Evolutionary conservation across 2,113 vertebrate genomes (phyloP), one percentile per base, ranked within the genome.

Genomic region (Notarius lentiginosus): DNA sequence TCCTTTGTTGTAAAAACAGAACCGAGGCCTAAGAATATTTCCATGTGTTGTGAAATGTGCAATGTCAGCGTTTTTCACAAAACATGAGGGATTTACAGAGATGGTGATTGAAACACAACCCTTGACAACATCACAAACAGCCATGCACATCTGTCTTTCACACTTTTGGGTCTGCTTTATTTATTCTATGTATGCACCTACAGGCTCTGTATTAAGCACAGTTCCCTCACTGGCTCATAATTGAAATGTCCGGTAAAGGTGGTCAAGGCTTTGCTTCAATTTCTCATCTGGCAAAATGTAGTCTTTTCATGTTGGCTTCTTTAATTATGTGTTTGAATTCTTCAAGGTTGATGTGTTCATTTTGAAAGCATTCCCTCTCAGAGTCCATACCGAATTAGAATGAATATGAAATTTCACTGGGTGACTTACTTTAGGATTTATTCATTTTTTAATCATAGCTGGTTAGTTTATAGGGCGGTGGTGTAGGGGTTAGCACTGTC

Each of bases 111-210:
- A 58, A 51, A 49, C 58, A 65, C 34, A 55, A 47, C 22, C 27
- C 61, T 47, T 84, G 47, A 68, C 56, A 17, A 55, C 73, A 86
- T 75, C 79, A 58, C 15, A 72, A 58, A 84, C 53, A 79, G 27
- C 49, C 12, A 49, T 20, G 9, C 58, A 18, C 1, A 20, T n/a
- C 9, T 68, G 24, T 79, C 70, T 83, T 79, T 89, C 61, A 88
- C 24, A 83, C 27, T 0, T 79, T 84, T 58, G 34, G 58, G 61
- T 24, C 17, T 51, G 30, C 49, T 47, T 56, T 79, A 22, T 70
- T 27, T 8, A n/a, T 70, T 81, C 14, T 27, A 51, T 73, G 22
- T 27, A 24, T 65, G 27, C 41, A 2, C 34, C 15, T 70, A 70
- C 18, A 70, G 5, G 17, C 30, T 18, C 30, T 70, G 18, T 70